Conservation (phyloP, 2,113 vertebrate species). For the Ibidorhyncha struthersii region DNA sequence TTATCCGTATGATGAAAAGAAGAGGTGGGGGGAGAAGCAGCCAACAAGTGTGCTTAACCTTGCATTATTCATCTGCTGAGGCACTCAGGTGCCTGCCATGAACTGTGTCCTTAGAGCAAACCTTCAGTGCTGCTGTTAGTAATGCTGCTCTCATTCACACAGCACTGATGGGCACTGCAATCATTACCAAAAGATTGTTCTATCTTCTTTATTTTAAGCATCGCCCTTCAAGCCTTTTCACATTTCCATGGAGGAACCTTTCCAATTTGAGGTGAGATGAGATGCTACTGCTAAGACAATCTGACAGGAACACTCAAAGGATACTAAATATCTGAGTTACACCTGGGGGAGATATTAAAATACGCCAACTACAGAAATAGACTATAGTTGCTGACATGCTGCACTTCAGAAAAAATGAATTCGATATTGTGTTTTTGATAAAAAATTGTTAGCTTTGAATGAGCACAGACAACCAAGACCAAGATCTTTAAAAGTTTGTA, state of each 20-base stretch:
- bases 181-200: conserved; percentile 20
- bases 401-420: neutral
- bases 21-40: rapidly evolving
- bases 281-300: neutral
- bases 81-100: neutral
- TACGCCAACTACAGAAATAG: neutral
- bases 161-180: neutral
- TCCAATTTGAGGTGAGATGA: neutral
- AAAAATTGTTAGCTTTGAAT: neutral
- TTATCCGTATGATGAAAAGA: neutral
- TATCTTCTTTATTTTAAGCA: conserved; percentile 13
- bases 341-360: neutral
- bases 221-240: conserved; percentile 4
- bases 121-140: neutral
- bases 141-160: neutral
- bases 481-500: neutral
- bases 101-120: neutral
- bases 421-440: neutral
- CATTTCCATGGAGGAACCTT: neutral
- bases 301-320: neutral
- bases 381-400: neutral
- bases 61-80: neutral
- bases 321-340: conserved; percentile 15
- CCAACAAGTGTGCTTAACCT: neutral
- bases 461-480: neutral